Base-by-base conservation (phyloP, 2,797 vertebrate genomes). In the Cirrhinus molitorella region DNA sequence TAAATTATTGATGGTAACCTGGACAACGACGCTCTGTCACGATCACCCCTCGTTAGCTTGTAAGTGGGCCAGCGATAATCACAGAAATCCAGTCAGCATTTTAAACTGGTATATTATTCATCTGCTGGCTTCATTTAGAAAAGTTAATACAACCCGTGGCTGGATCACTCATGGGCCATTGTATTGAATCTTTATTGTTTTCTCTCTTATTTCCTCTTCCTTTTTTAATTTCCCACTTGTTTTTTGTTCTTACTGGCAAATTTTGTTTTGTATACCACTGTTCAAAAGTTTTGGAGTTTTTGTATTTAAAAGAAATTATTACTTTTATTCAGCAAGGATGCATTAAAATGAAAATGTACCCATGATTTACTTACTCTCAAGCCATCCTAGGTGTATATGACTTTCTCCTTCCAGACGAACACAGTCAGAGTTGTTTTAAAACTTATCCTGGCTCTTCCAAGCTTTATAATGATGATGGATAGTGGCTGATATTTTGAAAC, bases 1-100 rank as follows among this genome's bases (percentile, higher is more conserved):
- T 85, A 61, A 80, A 78, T 85, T 49, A 85, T 73, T 83, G 70
- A 66, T 71, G 57, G 76, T 77, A 86, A 86, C 87, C 85, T 83
- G 82, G 19, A 34, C 21, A 57, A 43, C 55, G 51, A 72, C 28
- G 65, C 76, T 67, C 28, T 51, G 40, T 55, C 51, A 79, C 65
- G 45, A 82, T 73, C 73, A 40, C 21, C 37, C 37, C 81, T 83
- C 61, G 71, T 80, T 87, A 87, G 53, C 53, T 51, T 82, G 65
- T 82, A 87, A 85, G 84, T 77, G 85, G 84, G 82, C 40, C 83
- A 83, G 55, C 14, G 21, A 68, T 66, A 81, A 87, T 82, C 78
- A 72, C 47, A 85, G 47, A 85, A 82, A 84, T 84, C 67, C 23
- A 79, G 78, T 82, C 87, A 80, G 85, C 61, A 67, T 76, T 86